A percentile compares a stretch with the other conserved stretches of the same genome.
These are phyloP conservation scores for Mythimna impura DNA, from an alignment of 2,888 invertebrate genomes.

Conservation along the genomic window DNA sequence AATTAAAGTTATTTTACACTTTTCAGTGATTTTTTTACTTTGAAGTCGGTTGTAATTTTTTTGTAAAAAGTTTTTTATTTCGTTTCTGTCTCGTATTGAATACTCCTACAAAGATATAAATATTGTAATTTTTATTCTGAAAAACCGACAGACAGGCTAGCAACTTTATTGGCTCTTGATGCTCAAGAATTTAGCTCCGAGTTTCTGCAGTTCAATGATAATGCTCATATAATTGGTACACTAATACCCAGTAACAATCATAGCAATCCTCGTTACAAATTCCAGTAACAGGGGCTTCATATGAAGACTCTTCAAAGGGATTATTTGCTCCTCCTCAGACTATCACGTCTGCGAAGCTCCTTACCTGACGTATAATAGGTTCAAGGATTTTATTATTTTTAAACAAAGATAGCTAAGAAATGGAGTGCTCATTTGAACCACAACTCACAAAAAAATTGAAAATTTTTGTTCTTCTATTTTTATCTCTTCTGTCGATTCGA, in stretches of 20 bases:
- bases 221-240: conserved; percentile 7
- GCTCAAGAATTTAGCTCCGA: no score
- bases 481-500: background rate
- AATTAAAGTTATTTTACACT: no score
- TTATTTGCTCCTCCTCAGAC: conserved; percentile 4
- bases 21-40: no score
- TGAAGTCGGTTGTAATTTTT: no score
- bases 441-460: no score
- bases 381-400: conserved; percentile 25
- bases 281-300: conserved; percentile 10
- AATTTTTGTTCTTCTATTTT: no score
- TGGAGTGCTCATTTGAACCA: conserved; percentile 7
- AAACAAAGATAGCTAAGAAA: background rate
- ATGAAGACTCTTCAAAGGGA: conserved; percentile 18
- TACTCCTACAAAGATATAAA: background rate
- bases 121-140: background rate
- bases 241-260: background rate
- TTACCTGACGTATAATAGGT: conserved; percentile 27
- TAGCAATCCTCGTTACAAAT: conserved; percentile 2
- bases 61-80: no score
- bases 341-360: conserved; percentile 15
- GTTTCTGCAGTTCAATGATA: background rate
- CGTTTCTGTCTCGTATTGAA: background rate
- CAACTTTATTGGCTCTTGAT: no score
- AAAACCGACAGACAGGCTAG: no score